Base-by-base conservation (phyloP, 2,113 vertebrate genomes). In the Chionodraco myersi region DNA sequence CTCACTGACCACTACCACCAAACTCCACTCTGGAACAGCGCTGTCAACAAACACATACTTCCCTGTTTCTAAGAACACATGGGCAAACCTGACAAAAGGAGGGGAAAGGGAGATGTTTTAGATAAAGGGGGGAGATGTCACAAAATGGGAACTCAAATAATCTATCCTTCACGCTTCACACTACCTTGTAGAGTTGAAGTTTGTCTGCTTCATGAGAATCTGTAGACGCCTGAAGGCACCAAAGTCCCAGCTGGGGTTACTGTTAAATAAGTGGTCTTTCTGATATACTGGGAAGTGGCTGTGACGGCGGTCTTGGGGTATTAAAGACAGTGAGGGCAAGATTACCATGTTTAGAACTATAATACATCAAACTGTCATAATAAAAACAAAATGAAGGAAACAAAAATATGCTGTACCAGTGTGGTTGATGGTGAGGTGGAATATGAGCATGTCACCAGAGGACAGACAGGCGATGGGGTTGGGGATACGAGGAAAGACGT, bases 271-370 rank as follows among this genome's bases (percentile, higher is more conserved):
- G 72, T 99, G 97, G 73, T 97, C 94, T 86, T 96, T 97, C 91
- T 96, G 95, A 84, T 99, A 99, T 4, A 97, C 85, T 0, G 97
- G 97, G 70, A 97, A 98, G 75, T 99, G 97, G 80, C 98, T 98
- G 72, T 91, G 91, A 8, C 59, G 86, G 49, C 96, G 96, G 60
- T 95, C 98, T 98, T 30, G 3, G 7, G 62, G 44, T 47, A 18
- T 53, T n/a, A 80, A 87, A 67, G 51, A 10, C 60, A 58, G 48
- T 75, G 21, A 52, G 34, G 62, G 14, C 6, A 56, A n/a, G 1
- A 59, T 49, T 13, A 53, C 0, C 6, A 11, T 11, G 12, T 26
- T 64, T 48, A 75, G 59, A 51, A 56, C 16, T 49, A 41, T 53
- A 66, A 54, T 47, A 72, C 51, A 67, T 45, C 0, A 45, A 0